These are phyloP conservation scores for Semaprochilodus insignis DNA, from an alignment of 2,797 vertebrate species.

Conservation along the genomic window DNA sequence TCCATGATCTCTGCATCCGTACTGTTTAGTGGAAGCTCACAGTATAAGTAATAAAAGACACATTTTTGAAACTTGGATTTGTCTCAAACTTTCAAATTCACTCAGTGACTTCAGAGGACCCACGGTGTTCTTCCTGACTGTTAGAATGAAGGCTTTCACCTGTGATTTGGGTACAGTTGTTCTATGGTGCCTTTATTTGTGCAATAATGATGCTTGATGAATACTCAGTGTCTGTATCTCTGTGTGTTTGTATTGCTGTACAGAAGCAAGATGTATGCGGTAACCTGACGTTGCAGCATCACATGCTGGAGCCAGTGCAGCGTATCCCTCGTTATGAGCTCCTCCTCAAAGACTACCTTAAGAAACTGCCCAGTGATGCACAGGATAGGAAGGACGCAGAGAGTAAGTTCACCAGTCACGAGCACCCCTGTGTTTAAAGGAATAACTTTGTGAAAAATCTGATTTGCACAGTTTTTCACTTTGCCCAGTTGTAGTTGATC, in stretches of 20 bases:
- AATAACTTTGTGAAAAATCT: not conserved
- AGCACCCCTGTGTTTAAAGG: not conserved
- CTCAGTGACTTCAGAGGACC: no score
- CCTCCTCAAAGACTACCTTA: conserved; percentile 95
- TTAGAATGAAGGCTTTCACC: no score
- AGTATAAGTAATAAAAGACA: no score
- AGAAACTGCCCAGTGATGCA: conserved; percentile 89
- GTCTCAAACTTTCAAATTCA: no score
- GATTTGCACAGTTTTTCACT: no score
- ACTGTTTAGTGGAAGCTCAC: no score
- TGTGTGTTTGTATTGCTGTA: conserved; percentile 39
- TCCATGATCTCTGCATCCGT: not conserved
- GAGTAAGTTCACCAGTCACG: conserved; percentile 79
- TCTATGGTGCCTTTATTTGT: not conserved
- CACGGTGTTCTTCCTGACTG: no score
- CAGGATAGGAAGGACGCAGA: conserved; percentile 91
- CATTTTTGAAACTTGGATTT: no score
- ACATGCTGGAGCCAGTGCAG: conserved; percentile 98
- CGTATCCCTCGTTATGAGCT: conserved; percentile 96
- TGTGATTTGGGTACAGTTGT: not conserved
- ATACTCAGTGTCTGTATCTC: not conserved
- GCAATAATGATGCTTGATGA: not conserved
- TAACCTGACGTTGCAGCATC: conserved; percentile 95
- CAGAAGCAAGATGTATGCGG: conserved; percentile 96
- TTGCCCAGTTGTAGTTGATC: no score